These are phyloP conservation scores for Drosophila austrosaltans DNA, from an alignment of 2,888 invertebrate species.

Conservation along the genomic window DNA sequence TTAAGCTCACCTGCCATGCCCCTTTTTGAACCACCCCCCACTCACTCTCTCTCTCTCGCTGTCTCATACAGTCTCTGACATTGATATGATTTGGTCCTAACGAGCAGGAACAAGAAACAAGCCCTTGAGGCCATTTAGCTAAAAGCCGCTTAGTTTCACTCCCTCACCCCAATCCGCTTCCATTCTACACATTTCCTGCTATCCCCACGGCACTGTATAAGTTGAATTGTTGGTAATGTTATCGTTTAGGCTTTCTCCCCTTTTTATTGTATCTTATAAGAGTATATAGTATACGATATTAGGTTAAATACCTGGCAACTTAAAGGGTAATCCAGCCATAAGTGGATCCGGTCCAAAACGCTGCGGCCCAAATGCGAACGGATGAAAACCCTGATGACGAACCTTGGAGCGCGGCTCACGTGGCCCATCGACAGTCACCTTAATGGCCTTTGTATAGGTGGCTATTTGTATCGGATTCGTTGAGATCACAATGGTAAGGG, in stretches of 20 bases:
- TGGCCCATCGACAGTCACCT: slow-evolving; percentile 99
- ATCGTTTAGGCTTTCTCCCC: background rate
- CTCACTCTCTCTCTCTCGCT: slow-evolving; percentile 1
- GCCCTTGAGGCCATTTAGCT: slow-evolving; percentile 54
- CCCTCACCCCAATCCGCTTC: background rate
- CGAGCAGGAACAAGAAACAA: slow-evolving; percentile 37
- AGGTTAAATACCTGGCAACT: slow-evolving; percentile 88
- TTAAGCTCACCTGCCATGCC: slow-evolving; percentile 36
- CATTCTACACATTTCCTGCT: background rate
- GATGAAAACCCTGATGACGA: slow-evolving; percentile 93
- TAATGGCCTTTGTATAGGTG: slow-evolving; percentile 98
- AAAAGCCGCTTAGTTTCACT: slow-evolving; percentile 36
- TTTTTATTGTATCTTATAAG: background rate
- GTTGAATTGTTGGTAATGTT: slow-evolving; percentile 1
- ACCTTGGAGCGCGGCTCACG: slow-evolving; percentile 98
- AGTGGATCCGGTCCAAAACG: slow-evolving; percentile 92
- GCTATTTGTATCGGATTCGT: slow-evolving; percentile 97
- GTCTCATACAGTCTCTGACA: slow-evolving; percentile 29
- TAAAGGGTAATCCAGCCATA: slow-evolving; percentile 91
- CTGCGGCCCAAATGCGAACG: slow-evolving; percentile 93
- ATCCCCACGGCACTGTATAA: background rate
- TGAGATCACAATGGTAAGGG: slow-evolving; percentile 96
- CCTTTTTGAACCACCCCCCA: background rate
- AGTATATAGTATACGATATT: background rate
- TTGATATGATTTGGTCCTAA: slow-evolving; percentile 53